Evolutionary conservation across 2,888 invertebrate species (phyloP).

Genomic region (Xanthia icteritia): DNA sequence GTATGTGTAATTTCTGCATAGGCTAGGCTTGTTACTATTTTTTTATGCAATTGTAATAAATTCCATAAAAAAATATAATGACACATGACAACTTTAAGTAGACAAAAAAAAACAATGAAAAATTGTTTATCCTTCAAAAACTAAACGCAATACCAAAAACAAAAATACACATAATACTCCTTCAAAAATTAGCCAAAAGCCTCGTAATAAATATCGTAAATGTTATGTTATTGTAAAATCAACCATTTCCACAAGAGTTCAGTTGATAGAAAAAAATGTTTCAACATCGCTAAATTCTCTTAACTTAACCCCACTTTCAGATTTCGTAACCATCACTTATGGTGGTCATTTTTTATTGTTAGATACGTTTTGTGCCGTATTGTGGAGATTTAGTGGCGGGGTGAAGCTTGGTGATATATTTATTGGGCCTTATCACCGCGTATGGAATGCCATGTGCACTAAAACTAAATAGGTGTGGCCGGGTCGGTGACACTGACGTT

Average conservation of each 20-base stretch:
- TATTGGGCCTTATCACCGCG: conserved; percentile 85
- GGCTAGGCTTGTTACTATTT: not conserved
- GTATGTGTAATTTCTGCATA: not conserved
- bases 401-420: conserved; percentile 84
- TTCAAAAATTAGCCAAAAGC: too few relatives aligned
- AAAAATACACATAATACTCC: too few relatives aligned
- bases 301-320: conserved; percentile 52
- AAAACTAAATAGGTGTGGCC: conserved; percentile 70
- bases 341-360: conserved; percentile 87
- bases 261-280: not conserved
- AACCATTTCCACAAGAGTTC: not conserved
- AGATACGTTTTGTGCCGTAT: conserved; percentile 82
- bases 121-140: too few relatives aligned
- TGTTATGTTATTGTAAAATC: not conserved
- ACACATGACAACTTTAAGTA: not conserved
- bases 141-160: too few relatives aligned
- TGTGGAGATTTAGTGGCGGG: conserved; percentile 80
- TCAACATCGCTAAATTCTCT: conserved; percentile 29
- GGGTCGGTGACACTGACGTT: conserved; percentile 60
- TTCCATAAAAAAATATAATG: not conserved
- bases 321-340: conserved; percentile 83
- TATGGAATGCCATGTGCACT: conserved; percentile 76
- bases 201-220: too few relatives aligned
- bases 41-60: not conserved
- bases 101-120: too few relatives aligned